Percentiles rank a stretch among this genome's conserved stretches.
Conservation (phyloP, 2,888 invertebrate genomes). For the Ophonus ardosiacus region DNA sequence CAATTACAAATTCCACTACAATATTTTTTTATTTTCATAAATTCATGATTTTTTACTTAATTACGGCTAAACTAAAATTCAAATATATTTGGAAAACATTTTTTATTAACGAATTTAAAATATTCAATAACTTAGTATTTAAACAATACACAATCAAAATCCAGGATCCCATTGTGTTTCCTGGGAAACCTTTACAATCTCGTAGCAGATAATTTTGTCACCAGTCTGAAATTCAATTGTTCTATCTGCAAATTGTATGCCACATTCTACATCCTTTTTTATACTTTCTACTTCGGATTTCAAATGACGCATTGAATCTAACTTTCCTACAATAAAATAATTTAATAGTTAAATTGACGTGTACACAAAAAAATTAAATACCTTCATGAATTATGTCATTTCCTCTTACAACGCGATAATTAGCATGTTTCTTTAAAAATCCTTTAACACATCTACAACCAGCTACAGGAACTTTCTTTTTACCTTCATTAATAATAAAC, state of each 20-base stretch:
- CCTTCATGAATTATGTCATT: slow-evolving; percentile 85
- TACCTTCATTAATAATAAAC: slow-evolving; percentile 88
- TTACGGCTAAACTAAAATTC: background rate
- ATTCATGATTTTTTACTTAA: background rate
- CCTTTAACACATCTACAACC: slow-evolving; percentile 93
- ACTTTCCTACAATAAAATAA: slow-evolving; percentile 77
- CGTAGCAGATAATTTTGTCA: slow-evolving; percentile 89
- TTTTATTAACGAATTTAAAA: slow-evolving; percentile 35
- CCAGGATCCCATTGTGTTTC: slow-evolving; percentile 92
- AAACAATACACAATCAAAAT: slow-evolving; percentile 77
- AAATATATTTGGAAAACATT: slow-evolving; percentile 3
- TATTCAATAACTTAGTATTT: slow-evolving; percentile 33
- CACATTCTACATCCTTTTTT: slow-evolving; percentile 93
- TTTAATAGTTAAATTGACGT: slow-evolving; percentile 3
- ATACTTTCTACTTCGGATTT: slow-evolving; percentile 92
- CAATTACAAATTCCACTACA: slow-evolving; percentile 12
- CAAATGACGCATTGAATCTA: slow-evolving; percentile 91
- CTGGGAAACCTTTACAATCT: slow-evolving; percentile 80
- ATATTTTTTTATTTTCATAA: background rate
- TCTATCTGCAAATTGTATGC: slow-evolving; percentile 85
- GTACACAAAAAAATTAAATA: slow-evolving; percentile 71
- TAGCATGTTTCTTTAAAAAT: slow-evolving; percentile 81
- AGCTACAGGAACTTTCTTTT: slow-evolving; percentile 89
- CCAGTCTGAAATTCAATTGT: slow-evolving; percentile 83
- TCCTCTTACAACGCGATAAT: slow-evolving; percentile 84